These are phyloP conservation scores for Beris morrisii DNA, from an alignment of 2,888 invertebrate species.

Conservation along the genomic window DNA sequence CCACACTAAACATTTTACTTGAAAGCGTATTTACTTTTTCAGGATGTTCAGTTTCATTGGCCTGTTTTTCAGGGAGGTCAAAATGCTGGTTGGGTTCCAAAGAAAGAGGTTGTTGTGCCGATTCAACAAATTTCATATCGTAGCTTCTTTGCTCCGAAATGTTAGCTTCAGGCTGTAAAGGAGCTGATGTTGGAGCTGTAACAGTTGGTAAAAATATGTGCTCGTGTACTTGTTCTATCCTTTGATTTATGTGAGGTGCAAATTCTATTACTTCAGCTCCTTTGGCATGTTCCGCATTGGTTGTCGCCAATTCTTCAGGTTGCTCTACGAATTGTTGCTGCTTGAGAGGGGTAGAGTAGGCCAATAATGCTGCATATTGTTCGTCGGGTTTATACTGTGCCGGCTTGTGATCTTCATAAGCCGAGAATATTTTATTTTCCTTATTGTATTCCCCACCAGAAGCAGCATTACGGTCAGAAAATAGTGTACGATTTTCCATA, in stretches of 20 bases:
- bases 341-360: constrained; percentile 9
- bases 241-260: constrained; percentile 2
- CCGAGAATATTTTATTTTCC: constrained; percentile 25
- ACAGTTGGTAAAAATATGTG: no score
- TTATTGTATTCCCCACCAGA: constrained; percentile 4
- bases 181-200: no score
- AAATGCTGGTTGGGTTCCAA: no score
- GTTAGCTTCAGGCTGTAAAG: no score
- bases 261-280: not conserved
- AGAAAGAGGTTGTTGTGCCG: no score
- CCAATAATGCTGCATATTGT: constrained; percentile 11
- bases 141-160: no score
- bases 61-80: no score
- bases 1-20: constrained; percentile 2
- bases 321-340: not conserved
- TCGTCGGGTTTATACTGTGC: constrained; percentile 15
- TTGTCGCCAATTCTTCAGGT: not conserved
- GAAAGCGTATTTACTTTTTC: not conserved
- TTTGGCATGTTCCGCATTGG: not conserved
- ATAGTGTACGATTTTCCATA: constrained; percentile 38
- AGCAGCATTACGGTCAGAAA: not conserved
- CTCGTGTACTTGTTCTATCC: constrained; percentile 19
- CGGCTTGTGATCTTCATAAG: constrained; percentile 16
- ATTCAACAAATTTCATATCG: no score
- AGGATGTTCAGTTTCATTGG: no score